Evolutionary conservation across 1,140 invertebrate species (phyloP).

Genomic region (Aethina tumida): DNA sequence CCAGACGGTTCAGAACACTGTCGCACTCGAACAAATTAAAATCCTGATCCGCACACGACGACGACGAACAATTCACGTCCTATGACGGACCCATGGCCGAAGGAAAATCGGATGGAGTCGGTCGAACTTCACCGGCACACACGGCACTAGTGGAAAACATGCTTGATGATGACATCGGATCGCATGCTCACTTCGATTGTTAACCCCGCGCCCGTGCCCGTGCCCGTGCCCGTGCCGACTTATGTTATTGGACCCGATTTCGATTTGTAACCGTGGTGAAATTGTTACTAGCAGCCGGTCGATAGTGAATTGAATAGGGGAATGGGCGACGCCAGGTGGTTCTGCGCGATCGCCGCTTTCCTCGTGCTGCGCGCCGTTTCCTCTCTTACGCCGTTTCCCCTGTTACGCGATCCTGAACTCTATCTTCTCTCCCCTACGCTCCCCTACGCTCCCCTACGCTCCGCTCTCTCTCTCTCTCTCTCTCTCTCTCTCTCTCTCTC

Average conservation of each 20-base stretch:
- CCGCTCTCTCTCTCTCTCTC: too few species aligned
- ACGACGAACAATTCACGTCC: constrained; percentile 13
- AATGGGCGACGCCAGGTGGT: constrained; percentile 36
- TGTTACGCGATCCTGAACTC: constrained; percentile 8
- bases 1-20: constrained; percentile 3
- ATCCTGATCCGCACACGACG: constrained; percentile 11
- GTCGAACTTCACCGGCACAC: background rate
- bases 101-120: constrained; percentile 13
- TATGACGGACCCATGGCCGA: constrained; percentile 12
- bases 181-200: constrained; percentile 20
- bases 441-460: background rate
- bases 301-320: constrained; percentile 37
- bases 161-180: constrained; percentile 10
- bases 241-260: constrained; percentile 28
- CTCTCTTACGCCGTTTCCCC: constrained; percentile 7
- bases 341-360: constrained; percentile 31
- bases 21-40: constrained; percentile 4
- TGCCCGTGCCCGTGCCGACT: too few species aligned
- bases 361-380: constrained; percentile 32
- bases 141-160: background rate
- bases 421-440: constrained; percentile 7
- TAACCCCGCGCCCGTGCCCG: constrained; percentile 20
- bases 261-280: constrained; percentile 30
- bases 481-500: too few species aligned
- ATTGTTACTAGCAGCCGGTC: constrained; percentile 32